phyloP scores from a whole-genome alignment of 1,140 invertebrate genomes.

The Cydia pomonella region DNA sequence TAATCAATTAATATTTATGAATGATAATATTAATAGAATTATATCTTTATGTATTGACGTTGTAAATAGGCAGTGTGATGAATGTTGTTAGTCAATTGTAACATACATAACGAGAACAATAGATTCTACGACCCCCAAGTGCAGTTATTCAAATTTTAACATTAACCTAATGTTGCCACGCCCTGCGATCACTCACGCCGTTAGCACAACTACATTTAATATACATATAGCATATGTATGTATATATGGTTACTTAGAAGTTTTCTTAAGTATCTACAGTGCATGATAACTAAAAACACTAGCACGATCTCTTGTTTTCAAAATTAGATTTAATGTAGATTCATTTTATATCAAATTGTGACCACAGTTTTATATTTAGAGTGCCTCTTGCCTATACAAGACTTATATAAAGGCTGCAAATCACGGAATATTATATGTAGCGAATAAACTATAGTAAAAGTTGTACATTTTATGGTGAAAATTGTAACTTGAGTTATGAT shows the following conservation, averaged over 20 bases:
- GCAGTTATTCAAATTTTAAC: constrained; percentile 82
- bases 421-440: constrained; percentile 80
- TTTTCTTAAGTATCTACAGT: constrained; percentile 63
- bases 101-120: constrained; percentile 61
- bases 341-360: constrained; percentile 78
- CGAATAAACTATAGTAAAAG: constrained; percentile 69
- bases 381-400: constrained; percentile 82
- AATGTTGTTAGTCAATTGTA: constrained; percentile 68
- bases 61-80: constrained; percentile 60
- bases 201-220: constrained; percentile 69
- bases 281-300: constrained; percentile 66
- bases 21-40: constrained; percentile 76
- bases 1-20: constrained; percentile 44
- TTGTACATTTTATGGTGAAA: constrained; percentile 79
- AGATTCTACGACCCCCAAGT: constrained; percentile 74
- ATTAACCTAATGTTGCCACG: constrained; percentile 72
- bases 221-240: constrained; percentile 46
- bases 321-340: constrained; percentile 70
- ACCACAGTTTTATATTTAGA: constrained; percentile 82
- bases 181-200: constrained; percentile 68
- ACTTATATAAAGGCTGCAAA: constrained; percentile 82
- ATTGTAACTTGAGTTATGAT: constrained; percentile 80
- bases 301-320: constrained; percentile 69
- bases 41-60: constrained; percentile 79
- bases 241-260: constrained; percentile 53